Base-by-base conservation (phyloP, 2,113 vertebrate genomes). In the Microtus montanus region DNA sequence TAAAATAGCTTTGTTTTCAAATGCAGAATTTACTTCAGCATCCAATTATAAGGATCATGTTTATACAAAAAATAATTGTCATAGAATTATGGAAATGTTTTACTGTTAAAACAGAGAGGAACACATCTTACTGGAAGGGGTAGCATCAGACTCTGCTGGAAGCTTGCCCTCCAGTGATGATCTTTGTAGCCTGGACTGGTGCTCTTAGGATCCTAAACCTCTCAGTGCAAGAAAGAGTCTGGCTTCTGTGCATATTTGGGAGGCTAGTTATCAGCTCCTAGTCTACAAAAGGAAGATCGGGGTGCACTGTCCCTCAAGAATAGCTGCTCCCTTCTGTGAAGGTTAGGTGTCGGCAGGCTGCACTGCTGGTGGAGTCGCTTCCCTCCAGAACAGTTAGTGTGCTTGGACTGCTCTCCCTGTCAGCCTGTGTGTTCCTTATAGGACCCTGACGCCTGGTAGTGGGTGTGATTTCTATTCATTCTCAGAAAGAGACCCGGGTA, bases 1-100 rank as follows among this genome's bases (percentile, higher is more conserved):
- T 83, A 70, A 88, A 94, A 85, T 41, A 77, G 17, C 17, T 22
- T n/a, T 7, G 58, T 77, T 90, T 89, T 14, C 54, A 92, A 91
- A 75, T 83, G 35, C 20, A 83, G 47, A 19, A 26, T 94, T 95
- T 91, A 28, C 33, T 64, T 96, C 7, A 89, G 41, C 77, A 73
- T 91, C 41, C 75, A 74, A 77, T 52, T 77, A 61, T 47, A 92
- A 92, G 33, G 35, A 8, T 96, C 7, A 35, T 84, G 8, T 89
- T 75, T 41, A n/a, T 70, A 89, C 6, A 44, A 61, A 94, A 96
- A 87, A 49, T 63, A 71, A 85, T 75, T 79, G 24, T 87, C 28
- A 74, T 84, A 6, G 41, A 78, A 64, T 95, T 14, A 10, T 83
- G n/a, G n/a, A 83, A 92, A n/a, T 68, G 5, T 93, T 93, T 41